phyloP scores from a whole-genome alignment of 2,113 vertebrate species.

The Hippolais icterina region DNA sequence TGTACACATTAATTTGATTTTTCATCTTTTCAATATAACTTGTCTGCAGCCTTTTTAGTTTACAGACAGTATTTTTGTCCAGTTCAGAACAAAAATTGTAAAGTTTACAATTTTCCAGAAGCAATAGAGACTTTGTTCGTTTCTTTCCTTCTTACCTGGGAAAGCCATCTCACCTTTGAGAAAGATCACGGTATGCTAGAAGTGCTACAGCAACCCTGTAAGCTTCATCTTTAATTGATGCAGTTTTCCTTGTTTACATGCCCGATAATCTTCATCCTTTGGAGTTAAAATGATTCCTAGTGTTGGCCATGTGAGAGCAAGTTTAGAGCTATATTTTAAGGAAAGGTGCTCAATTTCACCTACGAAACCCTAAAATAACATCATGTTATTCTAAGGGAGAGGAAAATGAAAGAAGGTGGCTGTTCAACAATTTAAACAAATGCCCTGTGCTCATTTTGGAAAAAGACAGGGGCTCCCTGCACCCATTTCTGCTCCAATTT shows the following conservation, averaged over 20 bases:
- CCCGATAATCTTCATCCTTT: slow-evolving; percentile 52
- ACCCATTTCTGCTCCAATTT: slow-evolving; percentile 83
- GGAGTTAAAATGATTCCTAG: slow-evolving; percentile 64
- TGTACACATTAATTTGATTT: neutral
- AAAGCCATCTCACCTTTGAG: neutral
- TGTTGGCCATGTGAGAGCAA: slow-evolving; percentile 11
- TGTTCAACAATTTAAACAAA: slow-evolving; percentile 43
- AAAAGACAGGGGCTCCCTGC: slow-evolving; percentile 61
- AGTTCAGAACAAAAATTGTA: neutral
- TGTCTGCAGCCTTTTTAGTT: neutral
- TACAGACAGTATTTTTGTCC: neutral
- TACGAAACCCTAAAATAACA: neutral
- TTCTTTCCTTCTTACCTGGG: slow-evolving; percentile 3
- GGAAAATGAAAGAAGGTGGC: neutral
- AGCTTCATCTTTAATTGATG: slow-evolving; percentile 49
- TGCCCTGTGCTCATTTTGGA: slow-evolving; percentile 65
- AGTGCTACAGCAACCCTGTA: slow-evolving; percentile 15
- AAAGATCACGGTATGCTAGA: neutral
- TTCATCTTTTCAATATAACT: neutral
- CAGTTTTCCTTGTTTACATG: slow-evolving; percentile 2
- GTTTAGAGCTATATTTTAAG: slow-evolving; percentile 74
- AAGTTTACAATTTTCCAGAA: neutral
- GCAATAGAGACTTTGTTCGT: neutral
- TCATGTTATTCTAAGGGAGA: neutral
- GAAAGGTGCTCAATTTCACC: slow-evolving; percentile 62